Base-by-base conservation (phyloP, 2,113 vertebrate species). In the Tursiops truncatus region DNA sequence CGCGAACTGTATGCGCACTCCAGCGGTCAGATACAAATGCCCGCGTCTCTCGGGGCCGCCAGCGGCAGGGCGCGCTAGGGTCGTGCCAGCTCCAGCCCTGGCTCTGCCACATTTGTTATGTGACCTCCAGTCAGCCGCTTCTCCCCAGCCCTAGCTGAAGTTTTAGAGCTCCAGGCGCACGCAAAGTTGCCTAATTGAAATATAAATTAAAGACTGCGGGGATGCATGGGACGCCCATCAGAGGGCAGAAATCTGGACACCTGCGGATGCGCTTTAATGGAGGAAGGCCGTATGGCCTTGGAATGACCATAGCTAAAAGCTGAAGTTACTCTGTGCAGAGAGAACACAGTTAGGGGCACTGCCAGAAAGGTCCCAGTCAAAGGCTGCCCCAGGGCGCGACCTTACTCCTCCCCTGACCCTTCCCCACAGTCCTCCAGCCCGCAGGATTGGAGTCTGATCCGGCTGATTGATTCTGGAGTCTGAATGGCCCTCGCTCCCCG, bases 1-100 rank as follows among this genome's bases (percentile, higher is more conserved):
- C 3, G 14, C 15, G 1, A 23, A 15, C 81, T 38, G 36, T 58
- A 13, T 3, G 71, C 2, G 86, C 76, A 15, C 20, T 36, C 91
- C 9, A 1, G 4, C 17, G 3, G 14, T 36, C 53, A 56, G 20
- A n/a, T 3, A 18, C 21, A 2, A 0, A 11, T 33, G 25, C 1
- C 5, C 2, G 15, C 47, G 20, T 62, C 38, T 44, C 33, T 65
- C 23, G 17, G 7, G 2, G 15, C 38, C 2, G 36, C 21, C 8
- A 0, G 7, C 6, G 41, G 41, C 56, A 1, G 4, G 8, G 44
- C 3, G 4, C 50, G 6, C 38, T 70, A 7, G 76, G 41, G 44
- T 62, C 5, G 0, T n/a, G 50, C 67, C 58, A 7, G 9, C 79
- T 17, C 53, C 73, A 62, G 60, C 26, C 47, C 68, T 0, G 36